Evolutionary conservation across 2,113 vertebrate genomes (phyloP).

Genomic region (Oncorhynchus keta): DNA sequence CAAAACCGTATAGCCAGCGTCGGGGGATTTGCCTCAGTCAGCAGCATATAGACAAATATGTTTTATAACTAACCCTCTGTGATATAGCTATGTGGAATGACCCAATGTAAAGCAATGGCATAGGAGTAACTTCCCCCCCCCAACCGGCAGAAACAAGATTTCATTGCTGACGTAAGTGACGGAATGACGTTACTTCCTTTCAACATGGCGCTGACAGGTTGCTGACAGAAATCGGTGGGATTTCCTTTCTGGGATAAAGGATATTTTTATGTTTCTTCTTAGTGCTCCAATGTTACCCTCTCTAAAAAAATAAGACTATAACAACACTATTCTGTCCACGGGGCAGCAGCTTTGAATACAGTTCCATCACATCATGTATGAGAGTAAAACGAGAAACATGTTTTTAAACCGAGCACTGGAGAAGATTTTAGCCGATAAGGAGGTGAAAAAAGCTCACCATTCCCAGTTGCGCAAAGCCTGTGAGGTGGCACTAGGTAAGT

Average conservation of each 20-base stretch:
- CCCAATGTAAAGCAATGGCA: too few species aligned
- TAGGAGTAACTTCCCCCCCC: too few species aligned
- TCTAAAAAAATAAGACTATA: background rate
- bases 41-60: too few species aligned
- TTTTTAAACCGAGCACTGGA: constrained; percentile 88
- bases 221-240: constrained; percentile 75
- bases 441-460: constrained; percentile 90
- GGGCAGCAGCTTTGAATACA: constrained; percentile 41
- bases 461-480: constrained; percentile 89
- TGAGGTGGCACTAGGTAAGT: constrained; percentile 86
- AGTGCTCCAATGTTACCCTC: background rate
- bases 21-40: too few species aligned
- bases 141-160: background rate
- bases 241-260: constrained; percentile 38
- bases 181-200: constrained; percentile 86
- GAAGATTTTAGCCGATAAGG: constrained; percentile 90
- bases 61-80: too few species aligned
- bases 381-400: constrained; percentile 89
- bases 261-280: constrained; percentile 42
- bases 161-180: background rate
- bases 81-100: too few species aligned
- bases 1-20: too few species aligned
- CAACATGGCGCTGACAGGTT: constrained; percentile 86
- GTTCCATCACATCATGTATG: constrained; percentile 78
- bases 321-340: constrained; percentile 25